Base-by-base conservation (phyloP, 2,888 invertebrate genomes). In the Drosophila phalerata region DNA sequence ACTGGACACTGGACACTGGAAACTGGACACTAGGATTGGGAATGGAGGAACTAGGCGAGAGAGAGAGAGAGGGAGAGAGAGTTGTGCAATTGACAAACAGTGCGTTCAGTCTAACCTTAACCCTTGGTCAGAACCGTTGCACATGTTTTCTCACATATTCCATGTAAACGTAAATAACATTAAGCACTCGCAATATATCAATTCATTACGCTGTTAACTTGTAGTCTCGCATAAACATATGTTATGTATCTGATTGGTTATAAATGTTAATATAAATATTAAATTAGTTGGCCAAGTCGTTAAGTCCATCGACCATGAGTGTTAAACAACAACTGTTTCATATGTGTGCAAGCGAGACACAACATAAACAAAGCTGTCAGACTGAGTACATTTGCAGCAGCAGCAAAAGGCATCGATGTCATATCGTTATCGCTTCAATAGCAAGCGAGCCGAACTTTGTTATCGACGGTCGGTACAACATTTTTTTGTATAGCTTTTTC, bases 321-420 rank as follows among this genome's bases (percentile, higher is more conserved):
- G 61, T 64, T 62, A 42, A 74, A 68, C 79, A 78, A 69, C 69
- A 78, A 74, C 60, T 57, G 56, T 15, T 51, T 28, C 13, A 43
- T 37, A 55, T 61, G 57, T 42, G 75, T 51, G 75, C 45, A 58
- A 77, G 66, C 13, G 78, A 77, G 78, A 77, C 69, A 49, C 69
- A 77, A 74, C 79, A 77, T 60, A 77, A 79, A 79, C 79, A 77
- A 77, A 62, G 75, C 47, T 30, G 38, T 17, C 34, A 43, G 42
- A 25, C 34, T 52, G 52, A 52, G 42, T 51, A 48, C 47, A 38
- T 17, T 48, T 11, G 45, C 13, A 56, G 25, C 19, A 40, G 6
- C 9, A 3, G 4, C 17, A 9, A 38, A 8, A n/a, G n/a, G n/a
- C 22, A 57, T 32, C 61, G 43, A 67, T 15, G 43, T 61, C 13